Evolutionary conservation across 2,797 vertebrate genomes (phyloP).

Genomic region (Allobates femoralis): DNA sequence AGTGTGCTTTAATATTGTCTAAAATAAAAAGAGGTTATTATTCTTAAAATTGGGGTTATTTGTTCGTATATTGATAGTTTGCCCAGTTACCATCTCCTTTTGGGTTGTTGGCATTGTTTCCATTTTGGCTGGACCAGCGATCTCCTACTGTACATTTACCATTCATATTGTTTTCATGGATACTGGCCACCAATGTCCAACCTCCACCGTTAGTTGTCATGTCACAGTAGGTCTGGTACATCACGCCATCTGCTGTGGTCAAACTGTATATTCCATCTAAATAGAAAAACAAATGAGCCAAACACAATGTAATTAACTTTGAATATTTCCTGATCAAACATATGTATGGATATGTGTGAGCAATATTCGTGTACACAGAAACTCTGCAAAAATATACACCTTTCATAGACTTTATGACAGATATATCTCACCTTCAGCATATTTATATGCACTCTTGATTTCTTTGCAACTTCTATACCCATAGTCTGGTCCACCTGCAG

Average conservation of each 20-base stretch:
- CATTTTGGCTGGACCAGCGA: constrained; percentile 76
- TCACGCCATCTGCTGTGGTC: constrained; percentile 62
- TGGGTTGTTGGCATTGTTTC: constrained; percentile 51
- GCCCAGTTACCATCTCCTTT: constrained; percentile 67
- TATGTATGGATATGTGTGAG: not conserved
- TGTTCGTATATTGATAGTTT: too few relatives aligned
- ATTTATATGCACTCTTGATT: not conserved
- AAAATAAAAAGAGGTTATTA: too few relatives aligned
- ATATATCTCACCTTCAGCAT: constrained; percentile 41
- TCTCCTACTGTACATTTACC: constrained; percentile 71
- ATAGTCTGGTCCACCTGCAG: not conserved
- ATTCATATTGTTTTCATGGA: constrained; percentile 75
- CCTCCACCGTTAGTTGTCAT: constrained; percentile 71
- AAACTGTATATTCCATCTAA: constrained; percentile 74
- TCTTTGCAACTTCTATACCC: constrained; percentile 58
- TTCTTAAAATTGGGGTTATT: too few relatives aligned
- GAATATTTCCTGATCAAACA: not conserved
- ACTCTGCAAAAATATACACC: not conserved
- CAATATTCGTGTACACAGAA: not conserved
- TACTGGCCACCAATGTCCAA: constrained; percentile 72
- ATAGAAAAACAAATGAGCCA: not conserved
- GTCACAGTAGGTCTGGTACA: constrained; percentile 79
- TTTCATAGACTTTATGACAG: not conserved
- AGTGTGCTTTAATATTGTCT: too few relatives aligned
- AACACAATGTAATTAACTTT: not conserved